phyloP scores from a whole-genome alignment of 2,888 invertebrate genomes.

The Spodoptera picta region DNA sequence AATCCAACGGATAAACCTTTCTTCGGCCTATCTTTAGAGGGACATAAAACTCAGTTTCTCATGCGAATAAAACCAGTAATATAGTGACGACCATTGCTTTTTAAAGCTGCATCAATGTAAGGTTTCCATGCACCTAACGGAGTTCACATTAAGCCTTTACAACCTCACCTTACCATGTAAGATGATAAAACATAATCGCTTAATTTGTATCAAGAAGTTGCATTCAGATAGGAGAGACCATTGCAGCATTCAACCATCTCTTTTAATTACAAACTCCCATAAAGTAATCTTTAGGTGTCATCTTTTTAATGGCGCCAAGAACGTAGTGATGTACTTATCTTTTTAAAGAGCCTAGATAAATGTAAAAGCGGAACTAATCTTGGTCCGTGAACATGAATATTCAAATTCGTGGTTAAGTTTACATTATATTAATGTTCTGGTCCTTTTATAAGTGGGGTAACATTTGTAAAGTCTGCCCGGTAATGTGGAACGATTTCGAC shows the following conservation, averaged over 20 bases:
- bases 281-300: conserved; percentile 55
- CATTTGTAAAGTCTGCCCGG: conserved; percentile 65
- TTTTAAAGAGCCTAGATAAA: conserved; percentile 65
- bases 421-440: conserved; percentile 70
- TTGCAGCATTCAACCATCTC: conserved; percentile 28
- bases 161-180: conserved; percentile 3
- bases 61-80: no score
- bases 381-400: conserved; percentile 72
- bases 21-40: no score
- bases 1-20: no score
- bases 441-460: conserved; percentile 62
- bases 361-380: conserved; percentile 69
- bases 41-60: no score
- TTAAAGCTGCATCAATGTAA: no score
- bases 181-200: conserved; percentile 30
- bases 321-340: conserved; percentile 61
- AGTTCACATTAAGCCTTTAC: neutral
- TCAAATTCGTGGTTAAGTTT: conserved; percentile 66
- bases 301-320: conserved; percentile 63
- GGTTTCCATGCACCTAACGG: neutral
- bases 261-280: conserved; percentile 39
- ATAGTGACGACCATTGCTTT: no score
- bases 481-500: conserved; percentile 62
- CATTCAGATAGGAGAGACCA: conserved; percentile 14
- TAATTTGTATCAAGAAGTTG: conserved; percentile 45